Conservation (phyloP, 2,113 vertebrate genomes). For the Sturnus vulgaris region DNA sequence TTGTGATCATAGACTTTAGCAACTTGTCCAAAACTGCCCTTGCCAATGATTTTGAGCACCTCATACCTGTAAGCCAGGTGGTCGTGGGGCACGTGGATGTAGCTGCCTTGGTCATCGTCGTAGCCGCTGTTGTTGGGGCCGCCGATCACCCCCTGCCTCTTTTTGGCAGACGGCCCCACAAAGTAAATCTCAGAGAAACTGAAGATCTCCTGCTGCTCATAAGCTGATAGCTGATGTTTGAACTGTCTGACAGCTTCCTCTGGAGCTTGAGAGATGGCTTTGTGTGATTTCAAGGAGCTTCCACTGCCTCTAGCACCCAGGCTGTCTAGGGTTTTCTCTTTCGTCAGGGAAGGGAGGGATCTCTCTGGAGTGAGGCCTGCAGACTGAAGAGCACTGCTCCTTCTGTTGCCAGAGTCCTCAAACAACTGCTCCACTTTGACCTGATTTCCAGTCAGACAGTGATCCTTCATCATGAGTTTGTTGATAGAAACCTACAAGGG, state of each 20-base stretch:
- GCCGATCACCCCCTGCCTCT: constrained; percentile 85
- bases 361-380: constrained; percentile 75
- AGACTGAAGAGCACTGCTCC: constrained; percentile 74
- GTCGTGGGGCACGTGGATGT: constrained; percentile 92
- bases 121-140: constrained; percentile 92
- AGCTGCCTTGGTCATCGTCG: constrained; percentile 93
- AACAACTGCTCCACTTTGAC: constrained; percentile 93
- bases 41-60: constrained; percentile 96
- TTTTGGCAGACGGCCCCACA: constrained; percentile 93
- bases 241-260: constrained; percentile 92
- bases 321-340: constrained; percentile 83
- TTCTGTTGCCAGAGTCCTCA: constrained; percentile 87
- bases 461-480: constrained; percentile 83
- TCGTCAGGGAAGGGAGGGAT: constrained; percentile 71
- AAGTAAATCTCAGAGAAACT: constrained; percentile 90
- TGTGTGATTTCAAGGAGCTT: constrained; percentile 65
- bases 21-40: constrained; percentile 97
- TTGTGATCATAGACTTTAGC: constrained; percentile 98
- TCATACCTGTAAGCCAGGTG: constrained; percentile 96
- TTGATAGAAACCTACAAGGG: constrained; percentile 65
- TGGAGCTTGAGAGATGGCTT: constrained; percentile 78
- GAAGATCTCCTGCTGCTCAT: constrained; percentile 90
- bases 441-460: constrained; percentile 73
- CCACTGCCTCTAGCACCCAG: constrained; percentile 70
- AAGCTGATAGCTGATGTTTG: constrained; percentile 83